Evolutionary conservation across 1,140 invertebrate species (phyloP).

Genomic region (Linepithema humile): DNA sequence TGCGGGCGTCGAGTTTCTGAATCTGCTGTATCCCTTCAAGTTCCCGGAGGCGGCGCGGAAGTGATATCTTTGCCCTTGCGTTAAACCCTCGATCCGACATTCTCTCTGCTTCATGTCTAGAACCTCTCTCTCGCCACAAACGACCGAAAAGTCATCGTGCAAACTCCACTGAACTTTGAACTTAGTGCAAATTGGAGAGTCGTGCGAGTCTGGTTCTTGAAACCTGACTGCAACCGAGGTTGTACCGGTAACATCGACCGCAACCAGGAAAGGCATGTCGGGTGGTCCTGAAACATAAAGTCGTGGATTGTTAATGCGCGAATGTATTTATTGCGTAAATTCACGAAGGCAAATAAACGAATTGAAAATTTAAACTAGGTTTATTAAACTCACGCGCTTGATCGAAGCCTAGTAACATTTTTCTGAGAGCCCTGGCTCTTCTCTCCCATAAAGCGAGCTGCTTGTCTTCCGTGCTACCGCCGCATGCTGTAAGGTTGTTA

Average conservation of each 20-base stretch:
- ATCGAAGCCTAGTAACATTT: conserved; percentile 89
- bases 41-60: conserved; percentile 95
- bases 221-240: conserved; percentile 91
- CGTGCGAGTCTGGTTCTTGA: conserved; percentile 87
- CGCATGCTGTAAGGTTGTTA: conserved; percentile 87
- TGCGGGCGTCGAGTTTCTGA: conserved; percentile 89
- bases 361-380: not conserved
- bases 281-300: conserved; percentile 87
- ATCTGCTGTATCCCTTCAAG: conserved; percentile 95
- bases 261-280: conserved; percentile 90
- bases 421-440: conserved; percentile 91
- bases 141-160: conserved; percentile 90
- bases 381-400: conserved; percentile 86
- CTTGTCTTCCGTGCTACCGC: conserved; percentile 91
- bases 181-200: conserved; percentile 93
- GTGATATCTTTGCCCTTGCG: conserved; percentile 93
- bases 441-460: conserved; percentile 95
- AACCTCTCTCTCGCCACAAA: conserved; percentile 92
- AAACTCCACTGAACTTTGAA: conserved; percentile 97
- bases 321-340: too few species aligned
- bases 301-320: too few species aligned
- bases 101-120: conserved; percentile 87
- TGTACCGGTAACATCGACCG: conserved; percentile 92
- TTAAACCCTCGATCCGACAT: conserved; percentile 86
- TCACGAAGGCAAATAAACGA: too few species aligned